Evolutionary conservation across 2,113 vertebrate species (phyloP).

Genomic region (Odontesthes bonariensis): DNA sequence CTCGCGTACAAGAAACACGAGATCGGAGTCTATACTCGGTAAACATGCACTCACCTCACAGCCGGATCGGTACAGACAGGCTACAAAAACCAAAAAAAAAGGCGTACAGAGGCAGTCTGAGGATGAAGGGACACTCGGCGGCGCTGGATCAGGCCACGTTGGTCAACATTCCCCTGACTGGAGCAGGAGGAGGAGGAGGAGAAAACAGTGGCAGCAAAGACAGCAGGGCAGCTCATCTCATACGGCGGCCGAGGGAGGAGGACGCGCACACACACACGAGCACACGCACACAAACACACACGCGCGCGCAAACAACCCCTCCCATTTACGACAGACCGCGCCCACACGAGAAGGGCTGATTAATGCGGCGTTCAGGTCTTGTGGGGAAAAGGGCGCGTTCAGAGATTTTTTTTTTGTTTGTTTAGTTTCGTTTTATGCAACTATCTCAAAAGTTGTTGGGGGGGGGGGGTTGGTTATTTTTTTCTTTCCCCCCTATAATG

Average conservation of each 20-base stretch:
- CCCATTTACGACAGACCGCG: slow-evolving; percentile 59
- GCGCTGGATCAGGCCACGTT: slow-evolving; percentile 61
- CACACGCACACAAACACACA: slow-evolving; percentile 8
- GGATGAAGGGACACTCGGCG: slow-evolving; percentile 32
- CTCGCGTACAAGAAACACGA: background rate
- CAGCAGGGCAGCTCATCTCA: slow-evolving; percentile 74
- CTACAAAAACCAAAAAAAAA: slow-evolving; percentile 11
- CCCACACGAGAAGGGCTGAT: slow-evolving; percentile 57
- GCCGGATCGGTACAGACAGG: slow-evolving; percentile 21
- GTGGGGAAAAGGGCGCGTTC: slow-evolving; percentile 45
- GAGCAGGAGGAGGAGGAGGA: slow-evolving; percentile 40
- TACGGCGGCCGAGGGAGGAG: slow-evolving; percentile 59
- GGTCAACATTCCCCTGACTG: slow-evolving; percentile 72
- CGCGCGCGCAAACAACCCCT: slow-evolving; percentile 58
- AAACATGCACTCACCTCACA: slow-evolving; percentile 67
- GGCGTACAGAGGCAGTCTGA: slow-evolving; percentile 12
- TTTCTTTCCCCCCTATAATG: too few species aligned
- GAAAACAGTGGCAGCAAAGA: slow-evolving; percentile 63
- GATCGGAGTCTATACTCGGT: slow-evolving; percentile 4
- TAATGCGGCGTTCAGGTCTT: slow-evolving; percentile 67
- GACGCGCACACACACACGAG: slow-evolving; percentile 14
- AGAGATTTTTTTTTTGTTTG: too few species aligned
- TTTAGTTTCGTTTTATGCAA: too few species aligned
- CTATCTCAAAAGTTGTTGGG: too few species aligned
- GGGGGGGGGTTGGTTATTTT: too few species aligned